Evolutionary conservation across 2,113 vertebrate species (phyloP).

Genomic region (Psittacula cyanocephala): DNA sequence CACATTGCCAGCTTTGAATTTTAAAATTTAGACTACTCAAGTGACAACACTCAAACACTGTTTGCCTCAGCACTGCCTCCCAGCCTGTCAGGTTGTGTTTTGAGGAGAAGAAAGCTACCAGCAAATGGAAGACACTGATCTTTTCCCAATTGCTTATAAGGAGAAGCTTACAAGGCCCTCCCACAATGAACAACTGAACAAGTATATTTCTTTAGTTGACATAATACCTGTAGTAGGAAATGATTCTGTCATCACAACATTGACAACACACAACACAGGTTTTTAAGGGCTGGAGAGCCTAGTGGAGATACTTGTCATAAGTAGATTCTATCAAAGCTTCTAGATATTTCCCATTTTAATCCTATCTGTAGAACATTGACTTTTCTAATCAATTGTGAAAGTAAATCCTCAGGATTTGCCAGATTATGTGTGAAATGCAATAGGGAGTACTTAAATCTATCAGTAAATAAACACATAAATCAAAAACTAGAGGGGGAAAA

Average conservation of each 20-base stretch:
- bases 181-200: background rate
- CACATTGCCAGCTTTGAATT: background rate
- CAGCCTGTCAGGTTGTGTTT: background rate
- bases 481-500: background rate
- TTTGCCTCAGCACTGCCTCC: background rate
- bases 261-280: background rate
- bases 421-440: conserved; percentile 68
- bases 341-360: conserved; percentile 70
- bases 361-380: conserved; percentile 67
- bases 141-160: background rate
- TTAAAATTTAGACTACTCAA: background rate
- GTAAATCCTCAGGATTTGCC: conserved; percentile 72
- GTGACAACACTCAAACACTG: background rate
- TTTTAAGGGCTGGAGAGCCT: background rate
- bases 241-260: background rate
- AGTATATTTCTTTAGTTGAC: conserved; percentile 2
- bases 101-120: background rate
- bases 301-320: conserved; percentile 20
- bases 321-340: conserved; percentile 39
- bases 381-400: conserved; percentile 73
- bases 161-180: background rate
- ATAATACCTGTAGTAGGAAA: background rate
- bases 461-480: conserved; percentile 63
- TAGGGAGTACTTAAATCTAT: conserved; percentile 52
- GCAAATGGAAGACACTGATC: background rate